Percentiles rank a stretch among this genome's conserved stretches.
Evolutionary conservation across 2,888 invertebrate genomes (phyloP).

Genomic region (Capitulum mitella): DNA sequence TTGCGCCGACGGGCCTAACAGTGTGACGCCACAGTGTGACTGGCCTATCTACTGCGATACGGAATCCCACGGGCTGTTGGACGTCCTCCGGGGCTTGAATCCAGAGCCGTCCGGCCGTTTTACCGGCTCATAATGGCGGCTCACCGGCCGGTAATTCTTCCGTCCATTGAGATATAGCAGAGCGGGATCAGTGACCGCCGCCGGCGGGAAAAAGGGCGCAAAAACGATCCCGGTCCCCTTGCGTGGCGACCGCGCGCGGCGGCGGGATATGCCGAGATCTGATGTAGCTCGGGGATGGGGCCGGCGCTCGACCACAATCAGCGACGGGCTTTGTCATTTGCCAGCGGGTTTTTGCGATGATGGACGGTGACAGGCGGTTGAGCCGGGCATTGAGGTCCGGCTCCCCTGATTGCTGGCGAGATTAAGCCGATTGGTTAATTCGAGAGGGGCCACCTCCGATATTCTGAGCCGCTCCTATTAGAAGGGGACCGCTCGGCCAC

Average conservation of each 20-base stretch:
- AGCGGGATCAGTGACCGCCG: neutral
- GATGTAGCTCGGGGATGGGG: neutral
- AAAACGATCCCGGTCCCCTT: neutral
- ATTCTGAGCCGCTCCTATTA: no score
- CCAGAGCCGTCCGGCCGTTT: neutral
- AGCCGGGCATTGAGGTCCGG: neutral
- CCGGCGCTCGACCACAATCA: neutral
- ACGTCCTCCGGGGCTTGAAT: no score
- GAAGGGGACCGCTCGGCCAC: no score
- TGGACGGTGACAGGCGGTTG: neutral
- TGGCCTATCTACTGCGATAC: neutral
- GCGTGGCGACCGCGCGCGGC: neutral
- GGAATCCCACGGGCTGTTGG: no score
- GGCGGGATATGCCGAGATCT: neutral
- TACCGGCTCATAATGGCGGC: neutral
- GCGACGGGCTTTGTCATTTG: neutral
- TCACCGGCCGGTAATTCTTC: neutral
- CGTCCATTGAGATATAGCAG: neutral
- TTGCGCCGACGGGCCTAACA: neutral
- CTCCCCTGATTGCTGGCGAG: neutral
- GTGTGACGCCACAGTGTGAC: neutral
- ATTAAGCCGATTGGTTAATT: neutral
- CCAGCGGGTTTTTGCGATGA: conserved; percentile 4
- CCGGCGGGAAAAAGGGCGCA: neutral
- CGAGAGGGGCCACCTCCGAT: no score